phyloP scores from a whole-genome alignment of 2,888 invertebrate genomes.

The Lamproptera curius region DNA sequence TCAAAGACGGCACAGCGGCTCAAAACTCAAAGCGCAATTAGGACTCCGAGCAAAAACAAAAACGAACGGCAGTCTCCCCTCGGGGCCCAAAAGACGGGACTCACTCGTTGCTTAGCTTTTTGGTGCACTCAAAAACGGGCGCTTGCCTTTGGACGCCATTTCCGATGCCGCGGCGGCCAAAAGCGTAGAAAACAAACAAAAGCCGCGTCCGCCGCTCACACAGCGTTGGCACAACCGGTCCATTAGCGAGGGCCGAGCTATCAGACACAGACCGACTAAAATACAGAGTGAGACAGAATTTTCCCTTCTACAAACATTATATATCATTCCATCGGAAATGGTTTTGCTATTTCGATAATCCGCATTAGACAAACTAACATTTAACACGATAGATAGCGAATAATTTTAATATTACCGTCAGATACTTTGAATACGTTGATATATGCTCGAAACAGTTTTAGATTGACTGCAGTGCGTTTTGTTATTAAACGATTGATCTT shows the following conservation, averaged over 20 bases:
- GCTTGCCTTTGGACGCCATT: constrained; percentile 6
- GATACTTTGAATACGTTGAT: too few relatives aligned
- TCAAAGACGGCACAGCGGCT: too few relatives aligned
- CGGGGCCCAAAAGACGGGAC: not conserved
- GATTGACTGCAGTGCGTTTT: too few relatives aligned
- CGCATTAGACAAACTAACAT: too few relatives aligned
- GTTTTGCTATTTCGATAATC: too few relatives aligned
- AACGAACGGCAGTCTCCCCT: not conserved
- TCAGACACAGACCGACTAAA: constrained; percentile 34
- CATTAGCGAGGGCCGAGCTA: constrained; percentile 45
- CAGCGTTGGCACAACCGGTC: constrained; percentile 60
- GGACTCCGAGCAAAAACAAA: not conserved
- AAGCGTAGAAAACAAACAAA: constrained; percentile 35
- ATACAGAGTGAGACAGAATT: constrained; percentile 28
- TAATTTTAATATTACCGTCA: too few relatives aligned
- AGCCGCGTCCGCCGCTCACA: constrained; percentile 40
- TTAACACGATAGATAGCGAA: too few relatives aligned
- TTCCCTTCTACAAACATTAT: not conserved
- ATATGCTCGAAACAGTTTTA: too few relatives aligned
- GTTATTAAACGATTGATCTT: too few relatives aligned
- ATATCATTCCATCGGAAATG: too few relatives aligned
- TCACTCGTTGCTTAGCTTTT: not conserved
- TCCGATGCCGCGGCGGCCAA: constrained; percentile 11
- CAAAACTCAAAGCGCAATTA: too few relatives aligned
- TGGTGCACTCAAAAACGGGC: constrained; percentile 1